These are phyloP conservation scores for Chelon labrosus DNA, from an alignment of 2,797 vertebrate genomes.

Conservation along the genomic window DNA sequence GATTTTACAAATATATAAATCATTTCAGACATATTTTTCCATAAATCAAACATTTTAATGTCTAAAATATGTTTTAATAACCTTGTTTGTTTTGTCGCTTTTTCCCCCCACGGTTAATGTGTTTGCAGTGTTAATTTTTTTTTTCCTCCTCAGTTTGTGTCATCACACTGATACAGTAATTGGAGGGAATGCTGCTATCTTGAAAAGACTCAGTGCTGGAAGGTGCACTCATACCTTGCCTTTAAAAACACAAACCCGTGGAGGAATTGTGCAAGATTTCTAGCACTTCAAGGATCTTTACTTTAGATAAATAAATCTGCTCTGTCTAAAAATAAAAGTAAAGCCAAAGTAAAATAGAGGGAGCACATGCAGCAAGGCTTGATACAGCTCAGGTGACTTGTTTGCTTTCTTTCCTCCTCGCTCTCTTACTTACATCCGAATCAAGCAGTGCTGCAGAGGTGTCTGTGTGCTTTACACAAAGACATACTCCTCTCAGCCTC, in stretches of 20 bases:
- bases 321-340: conserved; percentile 70
- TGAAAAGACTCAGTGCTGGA: conserved; percentile 56
- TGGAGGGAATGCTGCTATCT: conserved; percentile 57
- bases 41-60: conserved; percentile 12
- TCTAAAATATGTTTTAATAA: conserved; percentile 5
- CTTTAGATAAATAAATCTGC: conserved; percentile 73
- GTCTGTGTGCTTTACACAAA: conserved; percentile 87
- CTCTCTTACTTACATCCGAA: conserved; percentile 74
- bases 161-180: conserved; percentile 54
- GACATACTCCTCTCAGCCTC: conserved; percentile 80
- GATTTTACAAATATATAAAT: background rate
- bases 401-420: conserved; percentile 78
- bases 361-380: conserved; percentile 70
- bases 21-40: background rate
- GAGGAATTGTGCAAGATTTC: conserved; percentile 66
- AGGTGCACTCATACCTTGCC: conserved; percentile 64
- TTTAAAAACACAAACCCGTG: conserved; percentile 68
- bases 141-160: conserved; percentile 49
- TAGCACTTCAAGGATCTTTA: conserved; percentile 69
- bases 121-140: conserved; percentile 11
- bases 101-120: conserved; percentile 5
- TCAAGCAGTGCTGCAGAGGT: conserved; percentile 80
- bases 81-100: conserved; percentile 10
- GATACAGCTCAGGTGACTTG: conserved; percentile 85
- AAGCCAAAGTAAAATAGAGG: conserved; percentile 63